Percentiles rank a stretch among this genome's conserved stretches.
Evolutionary conservation across 23 tunicate species (phyloP).

Genomic region (Styela clava): DNA sequence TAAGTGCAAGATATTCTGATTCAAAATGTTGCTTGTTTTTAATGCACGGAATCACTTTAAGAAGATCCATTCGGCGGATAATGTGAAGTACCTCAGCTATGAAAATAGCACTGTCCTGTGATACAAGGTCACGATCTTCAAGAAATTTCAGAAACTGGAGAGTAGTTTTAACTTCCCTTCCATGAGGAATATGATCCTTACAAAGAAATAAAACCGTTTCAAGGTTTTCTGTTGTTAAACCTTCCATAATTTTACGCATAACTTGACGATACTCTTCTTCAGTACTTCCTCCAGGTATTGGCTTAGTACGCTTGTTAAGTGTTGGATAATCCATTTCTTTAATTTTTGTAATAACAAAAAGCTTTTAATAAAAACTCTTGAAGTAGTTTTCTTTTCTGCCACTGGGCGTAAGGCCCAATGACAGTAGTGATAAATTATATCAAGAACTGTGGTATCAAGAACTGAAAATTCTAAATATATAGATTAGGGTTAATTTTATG

Average conservation of each 20-base stretch:
- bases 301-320: slow-evolving; percentile 13
- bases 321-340: not conserved
- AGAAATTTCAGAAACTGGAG: slow-evolving; percentile 3
- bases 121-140: slow-evolving; percentile 21
- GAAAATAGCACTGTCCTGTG: slow-evolving; percentile 13
- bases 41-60: slow-evolving; percentile 21
- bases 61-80: slow-evolving; percentile 25
- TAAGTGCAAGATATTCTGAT: slow-evolving; percentile 17
- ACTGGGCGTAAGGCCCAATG: not conserved
- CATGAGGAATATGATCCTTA: slow-evolving; percentile 29
- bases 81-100: slow-evolving; percentile 20
- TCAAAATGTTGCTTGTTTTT: slow-evolving; percentile 22
- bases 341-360: too few species aligned
- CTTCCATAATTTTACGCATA: slow-evolving; percentile 46
- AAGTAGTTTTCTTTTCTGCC: too few species aligned
- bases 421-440: too few species aligned
- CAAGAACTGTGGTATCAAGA: too few species aligned
- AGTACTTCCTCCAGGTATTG: slow-evolving; percentile 17
- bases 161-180: not conserved
- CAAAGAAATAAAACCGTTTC: slow-evolving; percentile 47
- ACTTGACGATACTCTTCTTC: slow-evolving; percentile 16
- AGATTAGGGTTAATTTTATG: too few species aligned
- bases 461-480: too few species aligned
- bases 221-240: slow-evolving; percentile 46
- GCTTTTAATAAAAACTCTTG: too few species aligned